Evolutionary conservation across 2,797 vertebrate species (phyloP), one percentile per base, ranked within the genome.

Genomic region (Ctenopoma kingsleyae): DNA sequence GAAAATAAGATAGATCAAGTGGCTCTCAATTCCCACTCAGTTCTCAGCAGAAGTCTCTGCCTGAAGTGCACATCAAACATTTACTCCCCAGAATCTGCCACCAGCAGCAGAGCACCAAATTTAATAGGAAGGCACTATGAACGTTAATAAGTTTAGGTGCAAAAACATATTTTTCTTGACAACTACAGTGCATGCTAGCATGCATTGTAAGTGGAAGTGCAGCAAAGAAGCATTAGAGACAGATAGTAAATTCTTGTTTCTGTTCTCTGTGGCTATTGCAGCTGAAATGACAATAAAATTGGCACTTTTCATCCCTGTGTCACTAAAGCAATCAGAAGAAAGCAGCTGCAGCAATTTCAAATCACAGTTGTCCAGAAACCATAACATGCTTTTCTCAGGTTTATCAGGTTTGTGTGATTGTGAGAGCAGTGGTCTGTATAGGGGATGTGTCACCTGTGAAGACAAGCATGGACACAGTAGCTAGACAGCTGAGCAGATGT

Each of bases 1-100:
- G 65, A 66, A 75, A 71, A 70, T 48, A 32, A 80, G 51, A 60
- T 8, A 38, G 53, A 80, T 81, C 47, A 76, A 64, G 70, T 67
- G 51, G 19, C 53, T 84, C 64, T 71, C 46, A 48, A 27, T 54
- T 61, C 49, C 44, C 13, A n/a, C 55, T 61, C 15, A 60, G 50
- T 48, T 38, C 67, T 59, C 58, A 2, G 56, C 50, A 5, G 36
- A 27, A 16, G 23, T 46, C 32, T 61, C 22, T 58, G 49, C 44
- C 38, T 52, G 22, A 64, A 56, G 56, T 54, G 23, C 12, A 56
- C 35, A 55, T 77, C 60, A 72, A 46, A 61, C 48, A 17, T 71
- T 57, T 44, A 50, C 49, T 73, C 52, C 38, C 19, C n/a, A 56
- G 30, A 64, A 43, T 57, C 17, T 38, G 49, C 51, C 46, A 16